Conservation (phyloP, 2,888 invertebrate genomes). For the Tricholauxania praeusta region DNA sequence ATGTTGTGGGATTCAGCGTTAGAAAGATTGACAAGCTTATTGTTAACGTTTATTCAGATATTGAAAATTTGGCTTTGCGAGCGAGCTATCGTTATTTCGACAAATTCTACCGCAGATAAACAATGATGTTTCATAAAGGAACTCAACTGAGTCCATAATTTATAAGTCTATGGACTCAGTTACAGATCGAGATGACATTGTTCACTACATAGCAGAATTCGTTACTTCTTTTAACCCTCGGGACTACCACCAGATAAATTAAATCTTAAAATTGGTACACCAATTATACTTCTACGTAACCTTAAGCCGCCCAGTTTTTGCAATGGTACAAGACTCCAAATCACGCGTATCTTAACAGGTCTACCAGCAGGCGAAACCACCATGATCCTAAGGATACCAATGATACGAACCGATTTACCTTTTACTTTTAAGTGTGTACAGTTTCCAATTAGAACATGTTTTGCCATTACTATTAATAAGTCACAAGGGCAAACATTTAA, state of each 20-base stretch:
- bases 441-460: too few species aligned
- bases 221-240: constrained; percentile 26
- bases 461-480: too few species aligned
- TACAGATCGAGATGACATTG: not conserved
- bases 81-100: constrained; percentile 26
- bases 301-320: constrained; percentile 50
- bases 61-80: constrained; percentile 24
- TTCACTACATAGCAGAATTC: constrained; percentile 26
- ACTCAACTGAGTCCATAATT: not conserved
- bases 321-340: constrained; percentile 52
- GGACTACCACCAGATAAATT: constrained; percentile 13
- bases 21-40: too few species aligned
- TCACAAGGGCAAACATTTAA: too few species aligned
- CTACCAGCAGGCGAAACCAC: constrained; percentile 44
- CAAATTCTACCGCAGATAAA: constrained; percentile 10
- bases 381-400: constrained; percentile 55
- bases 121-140: not conserved
- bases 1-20: too few species aligned
- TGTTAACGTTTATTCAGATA: not conserved
- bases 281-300: constrained; percentile 39
- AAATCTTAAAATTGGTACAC: constrained; percentile 23
- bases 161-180: constrained; percentile 23
- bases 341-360: constrained; percentile 47
- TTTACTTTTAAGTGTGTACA: too few species aligned
- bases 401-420: too few species aligned